Evolutionary conservation across 2,888 invertebrate genomes (phyloP).

Genomic region (Vandiemenella viatica): DNA sequence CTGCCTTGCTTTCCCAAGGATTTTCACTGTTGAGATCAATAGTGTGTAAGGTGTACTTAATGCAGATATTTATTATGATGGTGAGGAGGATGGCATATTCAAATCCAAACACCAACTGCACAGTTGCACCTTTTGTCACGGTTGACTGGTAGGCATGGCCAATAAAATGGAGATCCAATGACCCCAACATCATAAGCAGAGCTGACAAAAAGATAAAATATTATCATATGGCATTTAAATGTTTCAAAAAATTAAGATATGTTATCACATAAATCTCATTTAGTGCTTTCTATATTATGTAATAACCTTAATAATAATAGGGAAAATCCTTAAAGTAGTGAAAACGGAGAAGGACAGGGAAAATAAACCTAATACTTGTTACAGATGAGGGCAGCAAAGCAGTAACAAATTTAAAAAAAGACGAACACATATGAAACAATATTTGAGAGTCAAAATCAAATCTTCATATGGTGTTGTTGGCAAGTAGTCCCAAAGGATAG

Average conservation of each 20-base stretch:
- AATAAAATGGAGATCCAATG: slow-evolving; percentile 77
- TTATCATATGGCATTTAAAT: background rate
- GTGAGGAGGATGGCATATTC: slow-evolving; percentile 96
- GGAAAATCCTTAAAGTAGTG: too few species aligned
- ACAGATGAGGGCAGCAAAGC: too few species aligned
- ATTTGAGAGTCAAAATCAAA: too few species aligned
- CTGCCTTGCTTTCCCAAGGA: slow-evolving; percentile 99
- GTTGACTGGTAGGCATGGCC: slow-evolving; percentile 89
- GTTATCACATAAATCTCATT: background rate
- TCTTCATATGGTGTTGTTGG: too few species aligned
- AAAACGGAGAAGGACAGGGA: too few species aligned
- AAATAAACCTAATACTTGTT: too few species aligned
- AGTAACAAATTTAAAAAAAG: too few species aligned
- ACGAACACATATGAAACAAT: too few species aligned
- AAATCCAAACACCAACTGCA: slow-evolving; percentile 97
- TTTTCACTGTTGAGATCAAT: slow-evolving; percentile 83
- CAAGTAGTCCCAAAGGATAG: too few species aligned
- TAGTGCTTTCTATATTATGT: background rate
- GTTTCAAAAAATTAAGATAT: background rate
- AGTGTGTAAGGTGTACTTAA: slow-evolving; percentile 80
- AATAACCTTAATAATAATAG: too few species aligned
- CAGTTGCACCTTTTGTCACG: slow-evolving; percentile 83
- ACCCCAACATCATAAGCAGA: slow-evolving; percentile 62
- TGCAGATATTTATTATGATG: slow-evolving; percentile 78
- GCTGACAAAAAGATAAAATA: slow-evolving; percentile 26